Evolutionary conservation across 2,888 invertebrate species (phyloP).

Genomic region (Parnassius orleans): DNA sequence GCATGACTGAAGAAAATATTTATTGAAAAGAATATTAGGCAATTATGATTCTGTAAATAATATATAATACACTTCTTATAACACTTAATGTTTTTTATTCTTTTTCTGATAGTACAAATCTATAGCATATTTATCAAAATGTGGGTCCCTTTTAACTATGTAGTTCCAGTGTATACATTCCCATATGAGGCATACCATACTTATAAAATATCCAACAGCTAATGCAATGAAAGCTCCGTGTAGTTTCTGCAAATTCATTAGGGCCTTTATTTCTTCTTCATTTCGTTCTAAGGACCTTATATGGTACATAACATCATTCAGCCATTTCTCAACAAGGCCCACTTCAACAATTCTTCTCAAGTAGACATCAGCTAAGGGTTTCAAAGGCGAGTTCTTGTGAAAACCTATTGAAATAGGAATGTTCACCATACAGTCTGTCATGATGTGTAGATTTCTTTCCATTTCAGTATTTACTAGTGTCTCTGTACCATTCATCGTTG

Average conservation of each 20-base stretch:
- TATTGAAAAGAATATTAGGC: slow-evolving; percentile 35
- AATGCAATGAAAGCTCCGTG: slow-evolving; percentile 89
- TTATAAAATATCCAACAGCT: slow-evolving; percentile 84
- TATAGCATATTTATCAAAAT: slow-evolving; percentile 85
- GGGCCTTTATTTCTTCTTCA: slow-evolving; percentile 84
- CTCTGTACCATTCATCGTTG: slow-evolving; percentile 43
- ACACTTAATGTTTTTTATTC: slow-evolving; percentile 55
- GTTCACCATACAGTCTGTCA: slow-evolving; percentile 89
- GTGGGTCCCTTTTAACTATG: slow-evolving; percentile 83
- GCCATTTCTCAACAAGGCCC: slow-evolving; percentile 89
- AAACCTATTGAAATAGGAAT: slow-evolving; percentile 91
- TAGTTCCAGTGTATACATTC: slow-evolving; percentile 86
- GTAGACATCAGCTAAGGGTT: slow-evolving; percentile 84
- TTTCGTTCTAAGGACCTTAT: slow-evolving; percentile 78
- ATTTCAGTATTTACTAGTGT: slow-evolving; percentile 30
- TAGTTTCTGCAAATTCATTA: slow-evolving; percentile 89
- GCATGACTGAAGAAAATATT: slow-evolving; percentile 44
- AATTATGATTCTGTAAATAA: slow-evolving; percentile 30
- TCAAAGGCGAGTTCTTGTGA: slow-evolving; percentile 90
- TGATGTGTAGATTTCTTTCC: slow-evolving; percentile 86
- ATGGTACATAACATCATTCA: slow-evolving; percentile 85
- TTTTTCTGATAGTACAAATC: slow-evolving; percentile 75
- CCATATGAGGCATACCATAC: slow-evolving; percentile 76
- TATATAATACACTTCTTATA: slow-evolving; percentile 30
- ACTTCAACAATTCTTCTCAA: slow-evolving; percentile 86